Evolutionary conservation across 2,113 vertebrate species (phyloP).

Genomic region (Capra hircus): DNA sequence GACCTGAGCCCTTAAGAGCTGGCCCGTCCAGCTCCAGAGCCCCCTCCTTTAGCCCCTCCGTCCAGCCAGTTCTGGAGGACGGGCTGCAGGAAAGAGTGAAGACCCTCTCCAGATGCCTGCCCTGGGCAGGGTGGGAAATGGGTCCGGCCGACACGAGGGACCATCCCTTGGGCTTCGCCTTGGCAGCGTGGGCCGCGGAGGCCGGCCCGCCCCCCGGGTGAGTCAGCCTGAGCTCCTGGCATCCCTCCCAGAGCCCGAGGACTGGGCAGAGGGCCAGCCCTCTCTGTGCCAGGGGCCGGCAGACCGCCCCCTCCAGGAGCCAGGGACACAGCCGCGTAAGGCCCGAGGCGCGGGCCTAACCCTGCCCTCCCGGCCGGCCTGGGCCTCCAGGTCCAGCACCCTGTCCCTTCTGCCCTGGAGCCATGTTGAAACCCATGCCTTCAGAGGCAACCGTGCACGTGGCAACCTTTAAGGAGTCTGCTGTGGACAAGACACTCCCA

Average conservation of each 20-base stretch:
- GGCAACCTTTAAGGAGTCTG: background rate
- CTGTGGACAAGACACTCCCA: background rate
- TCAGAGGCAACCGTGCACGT: fast-evolving
- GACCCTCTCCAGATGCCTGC: background rate
- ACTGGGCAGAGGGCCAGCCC: conserved; percentile 52
- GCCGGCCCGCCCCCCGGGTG: background rate
- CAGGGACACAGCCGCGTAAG: background rate
- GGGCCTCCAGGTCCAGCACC: background rate
- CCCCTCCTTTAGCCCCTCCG: background rate
- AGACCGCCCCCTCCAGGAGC: conserved; percentile 40
- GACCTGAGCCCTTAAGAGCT: background rate
- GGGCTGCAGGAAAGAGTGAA: background rate
- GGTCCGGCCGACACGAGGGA: background rate
- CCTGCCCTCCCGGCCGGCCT: background rate
- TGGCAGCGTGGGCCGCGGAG: background rate
- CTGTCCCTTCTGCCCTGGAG: background rate
- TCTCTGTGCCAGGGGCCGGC: conserved; percentile 15
- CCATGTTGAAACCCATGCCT: background rate
- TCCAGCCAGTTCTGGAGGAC: background rate
- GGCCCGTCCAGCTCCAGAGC: background rate
- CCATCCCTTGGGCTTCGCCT: background rate
- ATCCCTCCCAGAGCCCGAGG: conserved; percentile 11
- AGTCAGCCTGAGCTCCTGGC: conserved; percentile 44
- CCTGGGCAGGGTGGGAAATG: background rate
- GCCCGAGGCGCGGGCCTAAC: background rate